Conservation (phyloP, 2,113 vertebrate genomes). For the Seriola rivoliana region DNA sequence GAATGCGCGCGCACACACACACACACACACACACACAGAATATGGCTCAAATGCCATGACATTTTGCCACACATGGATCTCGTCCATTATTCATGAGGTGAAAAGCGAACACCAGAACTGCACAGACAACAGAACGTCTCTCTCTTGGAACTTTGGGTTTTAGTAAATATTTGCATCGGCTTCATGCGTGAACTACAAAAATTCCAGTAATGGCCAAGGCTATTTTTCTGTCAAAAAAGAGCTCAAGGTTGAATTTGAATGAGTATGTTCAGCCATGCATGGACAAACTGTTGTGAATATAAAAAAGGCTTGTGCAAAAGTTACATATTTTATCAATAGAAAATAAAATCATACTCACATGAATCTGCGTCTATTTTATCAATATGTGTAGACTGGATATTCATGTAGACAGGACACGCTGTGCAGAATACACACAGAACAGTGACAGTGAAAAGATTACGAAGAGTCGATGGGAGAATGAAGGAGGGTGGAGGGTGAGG, state of each 20-base stretch:
- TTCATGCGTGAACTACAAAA: conserved; percentile 28
- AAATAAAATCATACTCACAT: background rate
- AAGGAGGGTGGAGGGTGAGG: conserved; percentile 20
- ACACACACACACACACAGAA: conserved; percentile 21
- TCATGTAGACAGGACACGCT: conserved; percentile 1
- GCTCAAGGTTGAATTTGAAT: conserved; percentile 24
- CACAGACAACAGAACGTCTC: conserved; percentile 51
- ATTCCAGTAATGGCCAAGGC: background rate
- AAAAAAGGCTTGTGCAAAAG: background rate
- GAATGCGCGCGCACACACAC: background rate
- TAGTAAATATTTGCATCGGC: conserved; percentile 44
- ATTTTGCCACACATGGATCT: conserved; percentile 76
- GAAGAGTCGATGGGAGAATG: conserved; percentile 34
- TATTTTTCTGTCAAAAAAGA: conserved; percentile 1
- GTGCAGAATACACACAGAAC: background rate
- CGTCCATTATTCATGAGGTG: conserved; percentile 82
- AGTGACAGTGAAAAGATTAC: conserved; percentile 29
- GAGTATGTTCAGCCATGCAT: conserved; percentile 15
- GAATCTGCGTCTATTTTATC: background rate
- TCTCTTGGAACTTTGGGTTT: conserved; percentile 31
- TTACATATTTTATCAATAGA: background rate
- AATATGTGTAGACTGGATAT: background rate
- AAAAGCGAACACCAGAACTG: conserved; percentile 40
- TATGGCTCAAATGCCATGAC: conserved; percentile 80
- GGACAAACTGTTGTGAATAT: background rate